Percentiles rank a stretch among this genome's conserved stretches.
Conservation (phyloP, 2,797 vertebrate species). For the Lithobates sylvaticus region DNA sequence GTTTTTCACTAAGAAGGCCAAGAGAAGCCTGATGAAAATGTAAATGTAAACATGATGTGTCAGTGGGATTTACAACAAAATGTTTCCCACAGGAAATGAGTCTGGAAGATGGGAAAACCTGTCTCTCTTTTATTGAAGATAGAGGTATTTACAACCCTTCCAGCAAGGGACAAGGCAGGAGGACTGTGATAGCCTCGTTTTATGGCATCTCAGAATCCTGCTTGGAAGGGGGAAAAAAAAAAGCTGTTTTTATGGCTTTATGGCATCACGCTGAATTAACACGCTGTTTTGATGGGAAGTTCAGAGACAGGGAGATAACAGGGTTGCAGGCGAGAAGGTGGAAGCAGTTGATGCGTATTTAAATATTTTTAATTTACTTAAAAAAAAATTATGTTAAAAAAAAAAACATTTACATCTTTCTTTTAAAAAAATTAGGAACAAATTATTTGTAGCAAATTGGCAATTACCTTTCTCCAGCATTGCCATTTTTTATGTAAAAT, state of each 20-base stretch:
- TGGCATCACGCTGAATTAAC: conserved; percentile 73
- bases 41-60: conserved; percentile 49
- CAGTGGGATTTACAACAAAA: conserved; percentile 69
- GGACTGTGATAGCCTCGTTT: conserved; percentile 75
- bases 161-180: conserved; percentile 72
- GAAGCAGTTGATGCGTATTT: background rate
- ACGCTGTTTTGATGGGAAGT: conserved; percentile 65
- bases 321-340: conserved; percentile 4
- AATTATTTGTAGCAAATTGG: too few species aligned
- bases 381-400: background rate
- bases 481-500: too few species aligned
- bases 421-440: background rate
- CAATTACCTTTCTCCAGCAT: too few species aligned
- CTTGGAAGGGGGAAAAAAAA: conserved; percentile 64
- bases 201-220: conserved; percentile 81
- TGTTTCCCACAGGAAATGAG: conserved; percentile 72
- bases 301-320: conserved; percentile 60
- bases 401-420: background rate
- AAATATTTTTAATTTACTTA: background rate
- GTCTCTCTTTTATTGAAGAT: conserved; percentile 71
- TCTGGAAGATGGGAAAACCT: conserved; percentile 68
- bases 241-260: conserved; percentile 76
- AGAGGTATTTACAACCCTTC: conserved; percentile 76
- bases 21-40: conserved; percentile 49
- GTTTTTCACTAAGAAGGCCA: conserved; percentile 40